These are phyloP conservation scores for Anhinga rufa DNA, from an alignment of 2,113 vertebrate species.

Conservation along the genomic window DNA sequence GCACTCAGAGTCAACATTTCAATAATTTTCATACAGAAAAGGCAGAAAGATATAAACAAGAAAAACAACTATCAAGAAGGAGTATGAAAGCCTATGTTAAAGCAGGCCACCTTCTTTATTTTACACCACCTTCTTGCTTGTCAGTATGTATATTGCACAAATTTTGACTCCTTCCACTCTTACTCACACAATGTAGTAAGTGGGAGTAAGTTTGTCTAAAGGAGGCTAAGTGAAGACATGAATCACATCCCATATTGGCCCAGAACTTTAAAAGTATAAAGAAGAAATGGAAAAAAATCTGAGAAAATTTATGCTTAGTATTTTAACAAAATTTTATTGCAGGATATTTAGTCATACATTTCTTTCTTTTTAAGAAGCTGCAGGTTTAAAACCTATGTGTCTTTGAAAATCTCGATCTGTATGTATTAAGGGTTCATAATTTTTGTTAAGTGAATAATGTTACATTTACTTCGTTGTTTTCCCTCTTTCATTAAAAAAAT, in stretches of 20 bases:
- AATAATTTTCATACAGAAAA: neutral
- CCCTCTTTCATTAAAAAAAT: neutral
- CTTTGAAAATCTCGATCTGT: neutral
- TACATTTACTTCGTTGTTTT: neutral
- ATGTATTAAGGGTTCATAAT: neutral
- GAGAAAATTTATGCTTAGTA: neutral
- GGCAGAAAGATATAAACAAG: neutral
- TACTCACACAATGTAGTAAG: constrained; percentile 17
- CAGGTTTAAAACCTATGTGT: neutral
- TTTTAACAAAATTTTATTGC: neutral
- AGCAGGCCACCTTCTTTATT: constrained; percentile 1
- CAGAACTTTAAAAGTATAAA: neutral
- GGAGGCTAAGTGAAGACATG: neutral
- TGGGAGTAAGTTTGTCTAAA: constrained; percentile 24
- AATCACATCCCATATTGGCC: neutral
- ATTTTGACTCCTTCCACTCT: constrained; percentile 29
- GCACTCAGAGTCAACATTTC: neutral
- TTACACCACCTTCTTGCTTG: neutral
- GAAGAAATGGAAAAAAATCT: neutral
- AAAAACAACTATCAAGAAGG: neutral
- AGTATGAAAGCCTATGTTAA: neutral
- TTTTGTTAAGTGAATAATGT: neutral
- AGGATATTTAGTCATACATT: neutral
- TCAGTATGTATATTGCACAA: constrained; percentile 10
- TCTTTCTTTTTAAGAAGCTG: neutral